Evolutionary conservation across 2,888 invertebrate species (phyloP), one percentile per base, ranked within the genome.

Genomic region (Endotricha flammealis): DNA sequence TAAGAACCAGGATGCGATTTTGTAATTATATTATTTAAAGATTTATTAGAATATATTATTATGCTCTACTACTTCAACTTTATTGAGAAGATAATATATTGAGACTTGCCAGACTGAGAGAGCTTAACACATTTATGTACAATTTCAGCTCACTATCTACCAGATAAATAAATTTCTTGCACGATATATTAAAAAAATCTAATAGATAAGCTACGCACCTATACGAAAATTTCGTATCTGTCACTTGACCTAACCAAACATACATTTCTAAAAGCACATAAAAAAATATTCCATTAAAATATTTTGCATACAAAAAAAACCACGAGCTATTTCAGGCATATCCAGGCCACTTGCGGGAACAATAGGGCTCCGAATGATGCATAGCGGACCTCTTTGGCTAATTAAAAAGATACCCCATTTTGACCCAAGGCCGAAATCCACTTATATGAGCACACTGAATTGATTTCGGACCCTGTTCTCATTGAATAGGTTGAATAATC

Each of bases 341-440:
- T 20, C 20, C 20, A 20, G 20, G 20, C 8, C 7, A 20, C 20
- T 20, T 20, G 20, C 30, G 28, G 45, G 50, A 57, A 64, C 61
- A 64, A 64, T 55, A 44, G 48, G 38, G 33, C 39, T 39, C 8
- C 32, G 34, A 44, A 44, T 64, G 60, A 67, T 62, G 58, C 61
- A 62, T 64, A 49, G 38, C 58, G 49, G 50, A 52, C 57, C 66
- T 64, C 66, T 64, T 63, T 55, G 54, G 61, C 71, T 77, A 76
- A 76, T 77, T 75, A 76, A 76, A 77, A 75, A 70, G 58, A 58
- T 63, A 40, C 2, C 10, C 27, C 27, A 39, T 20, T 39, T 34
- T 39, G 39, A 42, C 42, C 42, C 39, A 42, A 41, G 39, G 31
- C 34, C 23, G 43, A 36, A 36, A 34, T 45, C 42, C 44, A 33